Evolutionary conservation across 2,113 vertebrate species (phyloP).

Genomic region (Hiodon tergisus): DNA sequence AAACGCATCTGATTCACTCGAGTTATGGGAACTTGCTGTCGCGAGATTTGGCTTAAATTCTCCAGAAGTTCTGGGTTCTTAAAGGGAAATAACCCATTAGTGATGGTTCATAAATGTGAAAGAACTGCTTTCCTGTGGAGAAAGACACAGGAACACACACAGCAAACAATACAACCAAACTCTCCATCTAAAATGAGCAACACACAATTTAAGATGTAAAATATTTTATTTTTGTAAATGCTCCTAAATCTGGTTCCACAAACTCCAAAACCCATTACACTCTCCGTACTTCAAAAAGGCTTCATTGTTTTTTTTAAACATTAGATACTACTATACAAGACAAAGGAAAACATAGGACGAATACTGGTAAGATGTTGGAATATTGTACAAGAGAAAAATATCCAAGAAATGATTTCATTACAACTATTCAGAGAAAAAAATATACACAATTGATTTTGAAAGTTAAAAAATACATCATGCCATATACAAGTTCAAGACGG

Average conservation of each 20-base stretch:
- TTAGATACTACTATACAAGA: constrained; percentile 86
- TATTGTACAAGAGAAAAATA: constrained; percentile 88
- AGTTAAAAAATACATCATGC: constrained; percentile 89
- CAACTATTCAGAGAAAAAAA: constrained; percentile 82
- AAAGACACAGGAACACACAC: background rate
- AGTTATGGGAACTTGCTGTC: too few species aligned
- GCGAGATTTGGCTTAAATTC: too few species aligned
- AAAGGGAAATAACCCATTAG: too few species aligned
- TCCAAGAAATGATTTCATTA: constrained; percentile 83
- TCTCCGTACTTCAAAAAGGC: constrained; percentile 84
- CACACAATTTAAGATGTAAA: constrained; percentile 71
- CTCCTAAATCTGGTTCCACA: constrained; percentile 98
- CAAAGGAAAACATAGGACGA: constrained; percentile 76
- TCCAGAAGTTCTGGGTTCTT: too few species aligned
- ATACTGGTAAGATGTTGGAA: constrained; percentile 82
- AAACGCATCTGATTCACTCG: too few species aligned
- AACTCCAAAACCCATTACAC: constrained; percentile 88
- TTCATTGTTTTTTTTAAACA: constrained; percentile 65
- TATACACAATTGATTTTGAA: constrained; percentile 87
- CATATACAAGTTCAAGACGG: constrained; percentile 74
- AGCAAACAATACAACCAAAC: too few species aligned
- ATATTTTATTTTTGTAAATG: constrained; percentile 99
- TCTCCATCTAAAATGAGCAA: background rate
- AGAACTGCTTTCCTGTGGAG: background rate
- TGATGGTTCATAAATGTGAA: too few species aligned